Evolutionary conservation across 2,797 vertebrate genomes (phyloP).

Genomic region (Cheirogaleus major): DNA sequence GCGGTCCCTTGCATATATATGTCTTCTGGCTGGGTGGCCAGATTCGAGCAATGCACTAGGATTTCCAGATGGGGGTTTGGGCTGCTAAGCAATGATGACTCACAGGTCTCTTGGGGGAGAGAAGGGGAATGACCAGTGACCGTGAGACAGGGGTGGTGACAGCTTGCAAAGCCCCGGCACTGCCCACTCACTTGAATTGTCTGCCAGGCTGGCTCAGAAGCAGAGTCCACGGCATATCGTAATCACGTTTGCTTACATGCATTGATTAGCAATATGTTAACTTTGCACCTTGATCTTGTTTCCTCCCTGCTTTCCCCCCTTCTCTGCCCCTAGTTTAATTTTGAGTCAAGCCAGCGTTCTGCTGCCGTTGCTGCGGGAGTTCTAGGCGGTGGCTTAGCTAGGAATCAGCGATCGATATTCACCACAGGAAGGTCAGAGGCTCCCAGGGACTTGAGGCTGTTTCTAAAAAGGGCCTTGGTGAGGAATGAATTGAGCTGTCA

Average conservation of each 20-base stretch:
- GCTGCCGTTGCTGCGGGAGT: background rate
- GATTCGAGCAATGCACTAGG: background rate
- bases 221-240: fast-evolving
- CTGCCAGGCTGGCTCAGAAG: background rate
- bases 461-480: background rate
- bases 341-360: background rate
- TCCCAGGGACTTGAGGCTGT: background rate
- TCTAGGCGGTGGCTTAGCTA: background rate
- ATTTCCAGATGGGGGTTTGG: background rate
- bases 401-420: background rate
- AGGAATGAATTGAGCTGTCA: background rate
- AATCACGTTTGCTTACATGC: fast-evolving
- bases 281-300: background rate
- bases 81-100: background rate
- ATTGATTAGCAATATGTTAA: background rate
- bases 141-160: background rate
- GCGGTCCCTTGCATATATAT: background rate
- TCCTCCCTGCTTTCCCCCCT: background rate
- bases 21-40: background rate
- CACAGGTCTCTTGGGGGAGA: background rate
- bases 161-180: background rate
- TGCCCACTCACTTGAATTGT: background rate
- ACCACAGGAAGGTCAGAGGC: background rate
- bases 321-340: background rate
- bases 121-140: background rate